phyloP scores from a whole-genome alignment of 2,888 invertebrate species.

The Pseudeuparius sepicola region DNA sequence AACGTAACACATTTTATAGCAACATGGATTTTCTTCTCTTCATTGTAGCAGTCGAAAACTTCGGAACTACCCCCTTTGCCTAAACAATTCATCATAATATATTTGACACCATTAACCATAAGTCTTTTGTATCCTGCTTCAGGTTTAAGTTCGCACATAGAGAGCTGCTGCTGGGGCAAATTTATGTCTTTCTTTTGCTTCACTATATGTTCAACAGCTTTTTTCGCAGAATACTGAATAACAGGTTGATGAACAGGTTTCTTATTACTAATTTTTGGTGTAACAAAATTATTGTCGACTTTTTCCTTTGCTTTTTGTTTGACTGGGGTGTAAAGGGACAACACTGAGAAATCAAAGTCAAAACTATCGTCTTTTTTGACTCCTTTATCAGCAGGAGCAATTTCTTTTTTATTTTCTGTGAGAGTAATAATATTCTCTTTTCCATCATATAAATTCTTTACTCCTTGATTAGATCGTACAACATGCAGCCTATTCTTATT shows the following conservation, averaged over 20 bases:
- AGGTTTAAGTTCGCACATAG: too few species aligned
- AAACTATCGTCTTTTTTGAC: too few species aligned
- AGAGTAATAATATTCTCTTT: too few species aligned
- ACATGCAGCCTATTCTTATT: too few species aligned
- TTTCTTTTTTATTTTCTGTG: too few species aligned
- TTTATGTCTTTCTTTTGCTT: too few species aligned
- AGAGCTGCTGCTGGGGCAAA: too few species aligned
- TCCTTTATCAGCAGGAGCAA: too few species aligned
- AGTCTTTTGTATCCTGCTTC: conserved; percentile 39
- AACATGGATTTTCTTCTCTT: conserved; percentile 45
- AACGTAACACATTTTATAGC: conserved; percentile 82
- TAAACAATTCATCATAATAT: conserved; percentile 53
- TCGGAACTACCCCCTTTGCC: conserved; percentile 88
- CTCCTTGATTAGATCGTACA: too few species aligned
- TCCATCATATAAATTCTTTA: too few species aligned
- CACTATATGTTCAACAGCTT: too few species aligned
- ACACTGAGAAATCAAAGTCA: conserved; percentile 16
- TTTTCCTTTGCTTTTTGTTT: conserved; percentile 15
- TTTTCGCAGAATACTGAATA: conserved; percentile 12
- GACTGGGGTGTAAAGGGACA: conserved; percentile 14
- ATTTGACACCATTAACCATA: conserved; percentile 61
- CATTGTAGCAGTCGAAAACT: conserved; percentile 64
- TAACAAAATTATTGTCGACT: conserved; percentile 17
- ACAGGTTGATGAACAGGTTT: too few species aligned
- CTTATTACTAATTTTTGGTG: conserved; percentile 21